phyloP scores from a whole-genome alignment of 2,888 invertebrate genomes.

The Encarsia formosa region DNA sequence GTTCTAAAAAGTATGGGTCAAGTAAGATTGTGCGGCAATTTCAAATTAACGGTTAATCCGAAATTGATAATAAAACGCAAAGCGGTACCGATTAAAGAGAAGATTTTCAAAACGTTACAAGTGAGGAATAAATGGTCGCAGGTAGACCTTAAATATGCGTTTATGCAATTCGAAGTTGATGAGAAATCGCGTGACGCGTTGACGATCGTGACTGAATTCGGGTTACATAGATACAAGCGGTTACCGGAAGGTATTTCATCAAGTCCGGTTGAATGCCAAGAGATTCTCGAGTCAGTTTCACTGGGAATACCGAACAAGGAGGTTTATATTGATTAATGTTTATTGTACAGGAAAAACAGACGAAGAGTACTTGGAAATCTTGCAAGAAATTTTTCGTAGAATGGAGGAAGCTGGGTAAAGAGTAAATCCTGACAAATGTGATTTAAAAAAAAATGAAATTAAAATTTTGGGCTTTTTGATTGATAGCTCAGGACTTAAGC shows the following conservation, averaged over 20 bases:
- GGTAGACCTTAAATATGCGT: constrained; percentile 35
- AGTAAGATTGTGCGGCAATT: constrained; percentile 32
- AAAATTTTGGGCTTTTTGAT: constrained; percentile 26
- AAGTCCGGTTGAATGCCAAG: constrained; percentile 42
- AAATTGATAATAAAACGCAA: constrained; percentile 31
- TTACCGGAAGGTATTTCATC: constrained; percentile 40
- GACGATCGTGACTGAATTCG: constrained; percentile 43
- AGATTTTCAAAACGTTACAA: constrained; percentile 32
- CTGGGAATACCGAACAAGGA: constrained; percentile 34
- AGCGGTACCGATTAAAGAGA: constrained; percentile 34
- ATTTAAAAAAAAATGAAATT: constrained; percentile 34
- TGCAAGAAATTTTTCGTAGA: constrained; percentile 33
- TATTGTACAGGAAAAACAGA: constrained; percentile 34
- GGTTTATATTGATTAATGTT: constrained; percentile 36
- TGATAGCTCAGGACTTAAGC: constrained; percentile 7
- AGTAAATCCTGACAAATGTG: constrained; percentile 35
- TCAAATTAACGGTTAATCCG: constrained; percentile 35
- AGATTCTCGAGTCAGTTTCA: constrained; percentile 35
- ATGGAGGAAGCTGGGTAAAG: constrained; percentile 32
- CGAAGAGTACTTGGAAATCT: constrained; percentile 29
- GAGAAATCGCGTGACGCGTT: constrained; percentile 36
- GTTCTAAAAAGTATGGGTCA: constrained; percentile 32
- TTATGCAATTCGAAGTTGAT: constrained; percentile 41
- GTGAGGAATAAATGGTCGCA: constrained; percentile 35
- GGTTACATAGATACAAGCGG: constrained; percentile 37